Conservation (phyloP, 2,797 vertebrate genomes). For the Argya squamiceps region DNA sequence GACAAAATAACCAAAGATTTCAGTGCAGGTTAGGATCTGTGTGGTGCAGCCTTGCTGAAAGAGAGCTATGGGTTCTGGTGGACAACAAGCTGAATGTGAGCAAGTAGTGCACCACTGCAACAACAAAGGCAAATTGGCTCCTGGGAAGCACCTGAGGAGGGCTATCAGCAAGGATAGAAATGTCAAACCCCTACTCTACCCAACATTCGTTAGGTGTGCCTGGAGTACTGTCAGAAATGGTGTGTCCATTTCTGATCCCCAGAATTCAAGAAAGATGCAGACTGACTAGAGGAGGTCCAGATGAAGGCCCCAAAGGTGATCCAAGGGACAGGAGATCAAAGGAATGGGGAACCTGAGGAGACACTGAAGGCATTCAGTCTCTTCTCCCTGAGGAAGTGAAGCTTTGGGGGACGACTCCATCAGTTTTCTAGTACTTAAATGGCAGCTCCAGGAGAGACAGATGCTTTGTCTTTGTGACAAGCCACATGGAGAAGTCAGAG, state of each 20-base stretch:
- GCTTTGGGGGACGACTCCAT: background rate
- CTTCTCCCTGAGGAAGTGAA: background rate
- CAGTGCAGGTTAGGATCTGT: background rate
- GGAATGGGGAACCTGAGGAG: background rate
- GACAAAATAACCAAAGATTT: background rate
- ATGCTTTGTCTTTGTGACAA: background rate
- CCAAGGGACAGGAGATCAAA: background rate
- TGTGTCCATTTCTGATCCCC: background rate
- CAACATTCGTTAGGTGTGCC: rapidly evolving
- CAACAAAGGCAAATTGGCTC: background rate
- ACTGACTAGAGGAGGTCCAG: background rate
- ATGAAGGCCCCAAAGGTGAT: background rate
- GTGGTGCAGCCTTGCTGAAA: background rate
- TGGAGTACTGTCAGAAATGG: too few species aligned
- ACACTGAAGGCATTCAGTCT: background rate
- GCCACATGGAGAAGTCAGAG: background rate
- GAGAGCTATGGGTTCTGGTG: background rate
- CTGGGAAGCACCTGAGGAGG: background rate
- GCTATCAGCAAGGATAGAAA: background rate
- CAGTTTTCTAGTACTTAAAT: background rate
- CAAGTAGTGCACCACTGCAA: background rate
- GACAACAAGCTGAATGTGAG: rapidly evolving
- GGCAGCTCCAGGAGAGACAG: background rate
- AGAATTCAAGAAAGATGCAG: background rate
- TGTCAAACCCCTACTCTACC: background rate